phyloP scores from a whole-genome alignment of 2,113 vertebrate genomes.

The Silurus meridionalis region DNA sequence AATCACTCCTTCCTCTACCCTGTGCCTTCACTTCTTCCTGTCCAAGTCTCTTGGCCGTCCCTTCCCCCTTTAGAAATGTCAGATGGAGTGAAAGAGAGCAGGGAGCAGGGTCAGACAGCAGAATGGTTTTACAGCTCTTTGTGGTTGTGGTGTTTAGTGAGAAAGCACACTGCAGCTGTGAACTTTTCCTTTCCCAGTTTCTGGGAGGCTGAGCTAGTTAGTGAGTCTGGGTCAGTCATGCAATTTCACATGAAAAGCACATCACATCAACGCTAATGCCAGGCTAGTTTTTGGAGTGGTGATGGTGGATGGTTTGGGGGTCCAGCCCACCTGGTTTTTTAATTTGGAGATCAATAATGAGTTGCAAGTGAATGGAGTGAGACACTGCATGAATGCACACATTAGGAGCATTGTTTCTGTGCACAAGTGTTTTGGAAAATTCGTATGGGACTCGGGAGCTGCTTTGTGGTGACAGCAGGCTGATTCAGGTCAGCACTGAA shows the following conservation, averaged over 20 bases:
- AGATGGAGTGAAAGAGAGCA: conserved; percentile 18
- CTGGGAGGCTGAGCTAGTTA: conserved; percentile 29
- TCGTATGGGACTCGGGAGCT: conserved; percentile 6
- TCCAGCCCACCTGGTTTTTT: conserved; percentile 64
- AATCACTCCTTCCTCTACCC: conserved; percentile 18
- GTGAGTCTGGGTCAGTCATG: background rate
- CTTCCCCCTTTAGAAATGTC: conserved; percentile 39
- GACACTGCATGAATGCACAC: conserved; percentile 55
- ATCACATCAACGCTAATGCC: conserved; percentile 6
- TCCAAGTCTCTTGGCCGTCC: conserved; percentile 13
- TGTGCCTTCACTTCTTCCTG: background rate
- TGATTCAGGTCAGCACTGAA: conserved; percentile 38
- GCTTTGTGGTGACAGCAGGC: conserved; percentile 34
- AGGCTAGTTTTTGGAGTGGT: conserved; percentile 9
- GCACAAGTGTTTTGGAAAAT: conserved; percentile 40
- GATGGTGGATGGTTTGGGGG: conserved; percentile 10
- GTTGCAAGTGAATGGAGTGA: conserved; percentile 57
- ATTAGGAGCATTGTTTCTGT: conserved; percentile 56
- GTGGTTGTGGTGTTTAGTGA: conserved; percentile 58
- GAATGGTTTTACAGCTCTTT: conserved; percentile 59
- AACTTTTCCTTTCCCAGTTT: conserved; percentile 45
- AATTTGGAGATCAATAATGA: conserved; percentile 67
- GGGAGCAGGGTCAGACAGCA: conserved; percentile 29
- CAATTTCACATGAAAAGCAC: background rate
- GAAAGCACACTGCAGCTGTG: conserved; percentile 32